phyloP scores from a whole-genome alignment of 2,797 vertebrate species.

The Cossypha polioptera region DNA sequence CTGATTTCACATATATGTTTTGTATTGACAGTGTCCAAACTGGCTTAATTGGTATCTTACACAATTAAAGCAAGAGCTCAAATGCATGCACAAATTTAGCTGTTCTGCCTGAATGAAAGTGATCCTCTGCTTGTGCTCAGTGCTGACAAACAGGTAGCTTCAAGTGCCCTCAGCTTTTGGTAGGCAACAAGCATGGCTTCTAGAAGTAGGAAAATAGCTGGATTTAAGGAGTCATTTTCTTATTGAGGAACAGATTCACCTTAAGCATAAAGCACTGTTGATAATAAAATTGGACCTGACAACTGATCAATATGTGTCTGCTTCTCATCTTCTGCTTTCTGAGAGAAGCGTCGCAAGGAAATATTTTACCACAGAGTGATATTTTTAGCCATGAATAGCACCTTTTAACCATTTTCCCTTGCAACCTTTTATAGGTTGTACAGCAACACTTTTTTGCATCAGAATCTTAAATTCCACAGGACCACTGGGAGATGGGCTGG shows the following conservation, averaged over 20 bases:
- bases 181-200: neutral
- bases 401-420: neutral
- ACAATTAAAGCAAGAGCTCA: neutral
- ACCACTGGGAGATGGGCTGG: neutral
- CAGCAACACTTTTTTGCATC: neutral
- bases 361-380: neutral
- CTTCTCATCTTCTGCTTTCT: neutral
- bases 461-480: neutral
- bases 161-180: neutral
- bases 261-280: neutral
- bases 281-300: neutral
- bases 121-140: neutral
- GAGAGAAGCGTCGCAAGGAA: neutral
- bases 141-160: neutral
- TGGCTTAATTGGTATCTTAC: neutral
- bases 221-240: neutral
- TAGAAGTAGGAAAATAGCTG: neutral
- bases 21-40: neutral
- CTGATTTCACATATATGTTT: neutral
- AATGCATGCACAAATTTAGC: neutral
- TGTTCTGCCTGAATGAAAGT: neutral
- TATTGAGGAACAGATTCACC: neutral
- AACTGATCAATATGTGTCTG: neutral
- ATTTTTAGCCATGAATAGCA: neutral
- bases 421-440: neutral